Conservation (phyloP, 2,113 vertebrate genomes). For the Micronycteris hirsuta region DNA sequence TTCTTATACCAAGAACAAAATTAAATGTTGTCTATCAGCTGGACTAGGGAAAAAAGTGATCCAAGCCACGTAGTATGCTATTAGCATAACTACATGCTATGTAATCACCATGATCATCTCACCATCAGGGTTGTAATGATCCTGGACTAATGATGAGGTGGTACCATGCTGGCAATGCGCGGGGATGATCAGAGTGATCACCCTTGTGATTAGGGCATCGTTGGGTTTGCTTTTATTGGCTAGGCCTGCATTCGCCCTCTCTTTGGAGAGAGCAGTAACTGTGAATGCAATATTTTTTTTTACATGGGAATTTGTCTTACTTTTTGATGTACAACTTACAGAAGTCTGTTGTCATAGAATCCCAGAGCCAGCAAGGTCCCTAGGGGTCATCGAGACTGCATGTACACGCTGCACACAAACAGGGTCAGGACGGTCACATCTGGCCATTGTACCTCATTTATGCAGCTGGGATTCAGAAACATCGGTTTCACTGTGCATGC, state of each 20-base stretch:
- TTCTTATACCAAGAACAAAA: conserved; percentile 13
- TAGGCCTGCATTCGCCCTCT: conserved; percentile 25
- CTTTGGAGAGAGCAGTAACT: background rate
- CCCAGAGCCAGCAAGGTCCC: conserved; percentile 34
- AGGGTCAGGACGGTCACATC: conserved; percentile 68
- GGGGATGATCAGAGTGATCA: background rate
- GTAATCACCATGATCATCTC: background rate
- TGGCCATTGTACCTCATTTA: conserved; percentile 61
- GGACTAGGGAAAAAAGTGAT: background rate
- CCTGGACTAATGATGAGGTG: background rate
- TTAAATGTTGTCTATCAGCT: background rate
- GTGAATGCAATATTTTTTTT: conserved; percentile 24
- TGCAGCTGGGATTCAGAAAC: conserved; percentile 67
- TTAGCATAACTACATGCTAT: background rate
- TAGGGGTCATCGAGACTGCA: background rate
- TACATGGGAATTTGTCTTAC: background rate
- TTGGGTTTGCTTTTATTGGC: conserved; percentile 12
- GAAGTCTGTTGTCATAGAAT: conserved; percentile 38
- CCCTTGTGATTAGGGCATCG: background rate
- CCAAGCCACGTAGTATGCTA: background rate
- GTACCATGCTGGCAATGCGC: background rate
- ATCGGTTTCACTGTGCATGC: conserved; percentile 22
- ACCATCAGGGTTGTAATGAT: background rate
- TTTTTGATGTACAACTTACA: conserved; percentile 39
- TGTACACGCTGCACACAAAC: conserved; percentile 40